Evolutionary conservation across 1,140 invertebrate genomes (phyloP), one percentile per base, ranked within the genome.

Genomic region (Anastrepha obliqua): DNA sequence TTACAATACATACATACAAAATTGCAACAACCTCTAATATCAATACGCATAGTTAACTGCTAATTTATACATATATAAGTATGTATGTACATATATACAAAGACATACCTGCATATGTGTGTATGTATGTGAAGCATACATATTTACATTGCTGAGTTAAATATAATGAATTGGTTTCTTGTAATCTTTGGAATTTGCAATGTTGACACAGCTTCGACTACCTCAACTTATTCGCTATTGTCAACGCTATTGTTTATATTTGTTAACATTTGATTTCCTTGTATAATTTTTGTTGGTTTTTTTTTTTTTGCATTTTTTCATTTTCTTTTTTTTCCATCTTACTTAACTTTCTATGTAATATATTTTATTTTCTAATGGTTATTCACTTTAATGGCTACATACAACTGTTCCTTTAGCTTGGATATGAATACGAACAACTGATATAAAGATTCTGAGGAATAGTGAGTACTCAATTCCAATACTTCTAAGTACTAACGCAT

Each of bases 231-330:
- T 55, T 55, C 7, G 17, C 47, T 81, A 51, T 17, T 15, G 47
- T 3, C n/a, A 70, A 42, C 42, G 20, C 74, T 62, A 51, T 86
- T 87, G 60, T 62, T 9, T 86, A n/a, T 87, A 87, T 67, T 67
- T 88, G 87, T 88, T 88, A 88, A 88, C 87, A 70, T 88, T 88
- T 85, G 87, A 85, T 88, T 88, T 88, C 87, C 81, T 85, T 88
- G 78, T 64, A 59, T 67, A 81, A 85, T 29, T 51, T 29, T 51
- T 67, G n/a, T 59, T 88, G 29, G 11, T 70, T 20, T 67, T 65
- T 44, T 39, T 67, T 85, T 17, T 15, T 62, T 42, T 65, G n/a
- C 81, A 60, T 87, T 39, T 60, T 39, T 58, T 9, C 59, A 20
- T 81, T 60, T 87, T 67, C 20, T 42, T 15, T n/a, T 60, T 8